Percentiles rank a stretch among this genome's conserved stretches.
Conservation (phyloP, 2,888 invertebrate genomes). For the Amphipoea oculea region DNA sequence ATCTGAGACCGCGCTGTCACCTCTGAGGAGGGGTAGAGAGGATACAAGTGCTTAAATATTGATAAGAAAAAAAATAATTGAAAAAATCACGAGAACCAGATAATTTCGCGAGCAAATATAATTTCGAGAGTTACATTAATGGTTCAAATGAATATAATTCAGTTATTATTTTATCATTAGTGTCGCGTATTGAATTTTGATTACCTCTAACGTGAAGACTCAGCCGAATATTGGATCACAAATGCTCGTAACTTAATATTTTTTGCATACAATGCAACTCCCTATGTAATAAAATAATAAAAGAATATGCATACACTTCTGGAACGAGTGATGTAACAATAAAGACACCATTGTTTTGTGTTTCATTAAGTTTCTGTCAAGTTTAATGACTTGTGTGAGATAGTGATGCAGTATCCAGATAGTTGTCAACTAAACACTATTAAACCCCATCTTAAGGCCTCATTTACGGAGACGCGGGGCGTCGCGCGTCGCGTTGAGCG, state of each 20-base stretch:
- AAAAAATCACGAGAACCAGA: not conserved
- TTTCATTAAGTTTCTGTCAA: not conserved
- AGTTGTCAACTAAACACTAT: not conserved
- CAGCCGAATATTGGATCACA: not conserved
- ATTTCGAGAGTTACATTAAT: not conserved
- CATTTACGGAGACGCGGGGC: too few species aligned
- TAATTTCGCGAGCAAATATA: not conserved
- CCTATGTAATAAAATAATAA: not conserved
- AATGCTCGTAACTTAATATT: not conserved
- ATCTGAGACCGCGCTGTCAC: conserved; percentile 66
- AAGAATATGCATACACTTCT: not conserved
- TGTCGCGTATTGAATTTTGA: not conserved
- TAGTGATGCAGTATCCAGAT: not conserved
- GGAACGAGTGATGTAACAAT: not conserved
- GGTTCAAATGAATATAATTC: not conserved
- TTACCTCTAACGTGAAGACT: not conserved
- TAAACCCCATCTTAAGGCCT: not conserved
- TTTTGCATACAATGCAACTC: conserved; percentile 10
- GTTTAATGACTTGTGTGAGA: not conserved
- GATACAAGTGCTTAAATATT: not conserved
- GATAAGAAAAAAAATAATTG: not conserved
- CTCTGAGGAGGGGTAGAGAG: conserved; percentile 61
- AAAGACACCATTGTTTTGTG: not conserved
- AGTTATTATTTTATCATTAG: not conserved
- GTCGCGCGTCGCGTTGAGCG: too few species aligned